These are phyloP conservation scores for Illadopsis cleaveri DNA, from an alignment of 2,113 vertebrate species.

Conservation along the genomic window DNA sequence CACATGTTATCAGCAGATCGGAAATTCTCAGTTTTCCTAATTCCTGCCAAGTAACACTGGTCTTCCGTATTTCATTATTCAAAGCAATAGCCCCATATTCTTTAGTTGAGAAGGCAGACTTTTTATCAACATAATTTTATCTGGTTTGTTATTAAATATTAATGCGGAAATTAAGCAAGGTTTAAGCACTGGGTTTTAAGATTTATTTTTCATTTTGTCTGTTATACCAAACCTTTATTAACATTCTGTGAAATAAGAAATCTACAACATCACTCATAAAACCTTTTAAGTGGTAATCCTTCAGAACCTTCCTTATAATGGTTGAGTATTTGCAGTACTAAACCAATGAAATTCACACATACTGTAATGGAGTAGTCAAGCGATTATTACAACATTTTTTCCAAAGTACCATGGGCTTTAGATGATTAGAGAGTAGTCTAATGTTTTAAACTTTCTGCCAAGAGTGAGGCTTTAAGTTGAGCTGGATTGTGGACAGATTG, in stretches of 20 bases:
- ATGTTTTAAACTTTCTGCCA: constrained; percentile 74
- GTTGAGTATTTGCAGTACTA: constrained; percentile 43
- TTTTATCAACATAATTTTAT: background rate
- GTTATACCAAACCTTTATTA: constrained; percentile 57
- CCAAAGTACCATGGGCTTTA: constrained; percentile 66
- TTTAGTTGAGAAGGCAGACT: background rate
- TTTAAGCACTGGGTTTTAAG: constrained; percentile 39
- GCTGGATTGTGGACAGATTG: constrained; percentile 71
- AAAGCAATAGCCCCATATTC: background rate
- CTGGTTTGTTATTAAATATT: constrained; percentile 40
- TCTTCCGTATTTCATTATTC: background rate
- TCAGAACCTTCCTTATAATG: constrained; percentile 58
- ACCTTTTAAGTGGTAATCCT: constrained; percentile 65
- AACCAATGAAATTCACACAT: constrained; percentile 72
- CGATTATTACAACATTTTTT: constrained; percentile 68
- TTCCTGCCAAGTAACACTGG: background rate
- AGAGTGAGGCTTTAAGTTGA: constrained; percentile 62
- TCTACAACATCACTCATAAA: constrained; percentile 43
- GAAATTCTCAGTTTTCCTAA: background rate
- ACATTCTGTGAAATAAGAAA: constrained; percentile 66
- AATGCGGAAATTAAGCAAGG: constrained; percentile 44
- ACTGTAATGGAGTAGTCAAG: constrained; percentile 12
- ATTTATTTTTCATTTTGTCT: constrained; percentile 55
- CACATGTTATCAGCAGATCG: background rate
- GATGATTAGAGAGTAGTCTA: constrained; percentile 68